Evolutionary conservation across 1,140 invertebrate species (phyloP), one percentile per base, ranked within the genome.

Genomic region (Luehdorfia chinensis): DNA sequence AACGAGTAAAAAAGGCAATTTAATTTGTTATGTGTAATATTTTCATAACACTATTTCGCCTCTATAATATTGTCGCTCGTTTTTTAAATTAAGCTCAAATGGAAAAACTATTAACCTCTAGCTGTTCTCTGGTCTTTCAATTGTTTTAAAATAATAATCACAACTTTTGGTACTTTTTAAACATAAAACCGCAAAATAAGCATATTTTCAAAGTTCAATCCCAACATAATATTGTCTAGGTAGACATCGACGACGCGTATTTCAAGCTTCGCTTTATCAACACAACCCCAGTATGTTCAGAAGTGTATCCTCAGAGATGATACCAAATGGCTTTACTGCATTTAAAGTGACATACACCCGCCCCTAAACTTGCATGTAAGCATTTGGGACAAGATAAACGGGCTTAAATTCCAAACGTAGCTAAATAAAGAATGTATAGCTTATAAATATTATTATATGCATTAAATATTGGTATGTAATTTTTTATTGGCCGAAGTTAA

Each of bases 291-390:
- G 7, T 27, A 14, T 32, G 14, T 32, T 32, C 21, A 12, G 36
- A 2, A 12, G 36, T 39, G 36, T 27, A 25, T 15, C 36, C 36
- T 11, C 25, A 12, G 21, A 21, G 34, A 9, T n/a, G 34, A 37
- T 37, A 37, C 19, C 12, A 12, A 39, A 39, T 27, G 36, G 36
- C 36, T 39, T 39, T 39, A 15, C 36, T 39, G 13, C 36, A 39
- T 11, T 39, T 39, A 39, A 39, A 23, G 7, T 12, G 36, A 39
- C 7, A 25, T 32, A 32, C 36, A 23, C 11, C 18, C 19, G 34
- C 11, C 25, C n/a, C 18, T 19, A 39, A 39, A 39, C 21, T 39
- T 39, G 21, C 8, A 39, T 32, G 21, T 23, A 39, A 27, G 9
- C 34, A 36, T 36, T 15, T 39, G 21, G 9, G 19, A 27, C 12